These are phyloP conservation scores for Mastomys coucha DNA, from an alignment of 2,113 vertebrate genomes.

Conservation along the genomic window DNA sequence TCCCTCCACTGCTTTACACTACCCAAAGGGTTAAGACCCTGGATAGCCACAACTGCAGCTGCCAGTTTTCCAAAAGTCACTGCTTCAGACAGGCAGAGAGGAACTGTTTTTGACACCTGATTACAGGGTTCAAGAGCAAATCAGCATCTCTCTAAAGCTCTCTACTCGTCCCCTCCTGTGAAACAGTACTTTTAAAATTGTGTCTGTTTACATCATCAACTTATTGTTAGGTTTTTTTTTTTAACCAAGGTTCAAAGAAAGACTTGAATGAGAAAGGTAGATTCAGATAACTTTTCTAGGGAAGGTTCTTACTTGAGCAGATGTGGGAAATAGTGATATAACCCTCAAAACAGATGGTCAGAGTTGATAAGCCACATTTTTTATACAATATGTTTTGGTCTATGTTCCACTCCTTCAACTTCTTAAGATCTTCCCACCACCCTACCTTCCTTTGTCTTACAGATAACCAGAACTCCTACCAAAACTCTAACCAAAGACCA, in stretches of 20 bases:
- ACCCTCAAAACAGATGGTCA: neutral
- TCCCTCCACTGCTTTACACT: neutral
- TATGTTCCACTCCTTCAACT: neutral
- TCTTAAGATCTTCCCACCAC: neutral
- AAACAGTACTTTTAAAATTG: conserved; percentile 13
- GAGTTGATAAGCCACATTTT: neutral
- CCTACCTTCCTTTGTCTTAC: neutral
- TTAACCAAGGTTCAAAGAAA: neutral
- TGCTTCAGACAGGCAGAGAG: neutral
- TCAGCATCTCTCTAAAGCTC: neutral
- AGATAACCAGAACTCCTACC: neutral
- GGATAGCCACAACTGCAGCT: neutral
- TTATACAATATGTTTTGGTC: neutral
- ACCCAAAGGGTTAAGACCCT: neutral
- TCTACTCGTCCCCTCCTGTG: neutral
- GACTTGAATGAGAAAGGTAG: neutral
- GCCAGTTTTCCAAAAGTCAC: neutral
- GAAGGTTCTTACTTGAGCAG: conserved; percentile 16
- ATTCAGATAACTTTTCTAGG: neutral
- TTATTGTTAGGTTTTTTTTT: neutral
- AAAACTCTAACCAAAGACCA: neutral
- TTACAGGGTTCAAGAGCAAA: neutral
- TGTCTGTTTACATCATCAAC: conserved; percentile 8
- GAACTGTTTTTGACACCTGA: neutral
- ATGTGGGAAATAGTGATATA: neutral